Evolutionary conservation across 2,113 vertebrate genomes (phyloP).

Genomic region (Poeciliopsis retropinna): DNA sequence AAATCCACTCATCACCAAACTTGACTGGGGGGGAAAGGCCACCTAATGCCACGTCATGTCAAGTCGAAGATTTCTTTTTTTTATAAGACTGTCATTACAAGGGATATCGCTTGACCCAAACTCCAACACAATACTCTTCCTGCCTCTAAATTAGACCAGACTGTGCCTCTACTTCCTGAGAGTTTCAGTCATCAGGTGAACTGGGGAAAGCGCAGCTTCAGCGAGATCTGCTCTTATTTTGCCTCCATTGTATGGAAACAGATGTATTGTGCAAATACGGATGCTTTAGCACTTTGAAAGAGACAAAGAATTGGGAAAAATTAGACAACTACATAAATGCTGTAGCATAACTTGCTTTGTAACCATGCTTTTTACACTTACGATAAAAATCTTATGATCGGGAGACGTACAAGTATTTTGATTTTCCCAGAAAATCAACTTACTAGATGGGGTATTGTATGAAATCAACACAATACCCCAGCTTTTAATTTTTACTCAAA

Average conservation of each 20-base stretch:
- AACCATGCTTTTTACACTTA: too few relatives aligned
- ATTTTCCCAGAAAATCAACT: too few relatives aligned
- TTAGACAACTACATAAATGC: too few relatives aligned
- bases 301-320: too few relatives aligned
- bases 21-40: constrained; percentile 57
- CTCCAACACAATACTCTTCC: constrained; percentile 12
- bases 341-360: too few relatives aligned
- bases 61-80: constrained; percentile 43
- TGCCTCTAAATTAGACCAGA: constrained; percentile 15
- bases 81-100: constrained; percentile 52
- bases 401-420: too few relatives aligned
- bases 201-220: background rate
- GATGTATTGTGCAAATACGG: background rate
- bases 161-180: background rate
- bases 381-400: too few relatives aligned
- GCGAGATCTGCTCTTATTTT: background rate
- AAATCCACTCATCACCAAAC: constrained; percentile 65
- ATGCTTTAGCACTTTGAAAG: background rate
- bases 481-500: too few relatives aligned
- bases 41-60: constrained; percentile 23
- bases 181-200: background rate
- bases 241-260: background rate
- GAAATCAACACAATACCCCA: too few relatives aligned
- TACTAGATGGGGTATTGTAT: too few relatives aligned
- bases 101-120: constrained; percentile 17